Percentiles rank a stretch among this genome's conserved stretches.
Evolutionary conservation across 2,888 invertebrate genomes (phyloP).

Genomic region (Coecobrya sp.): DNA sequence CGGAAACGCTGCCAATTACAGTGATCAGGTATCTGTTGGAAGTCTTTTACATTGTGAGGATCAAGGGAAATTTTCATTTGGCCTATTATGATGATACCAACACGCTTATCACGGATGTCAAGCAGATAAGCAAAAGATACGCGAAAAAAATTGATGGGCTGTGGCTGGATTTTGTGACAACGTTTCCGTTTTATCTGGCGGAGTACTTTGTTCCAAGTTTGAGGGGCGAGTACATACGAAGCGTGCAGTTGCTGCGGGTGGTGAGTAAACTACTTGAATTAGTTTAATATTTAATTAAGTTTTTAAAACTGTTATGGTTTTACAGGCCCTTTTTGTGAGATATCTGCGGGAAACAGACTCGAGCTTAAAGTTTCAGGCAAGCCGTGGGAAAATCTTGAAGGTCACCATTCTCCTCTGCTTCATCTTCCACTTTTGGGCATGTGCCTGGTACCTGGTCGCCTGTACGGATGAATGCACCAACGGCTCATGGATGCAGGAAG

Average conservation of each 20-base stretch:
- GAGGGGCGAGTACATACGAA: slow-evolving; percentile 72
- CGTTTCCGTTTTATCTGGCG: slow-evolving; percentile 81
- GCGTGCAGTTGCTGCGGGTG: slow-evolving; percentile 82
- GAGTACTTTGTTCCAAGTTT: not conserved
- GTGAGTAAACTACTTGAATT: too few relatives aligned
- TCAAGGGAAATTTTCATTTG: slow-evolving; percentile 84
- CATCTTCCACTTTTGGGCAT: slow-evolving; percentile 85
- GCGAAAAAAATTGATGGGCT: slow-evolving; percentile 75
- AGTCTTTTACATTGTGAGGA: slow-evolving; percentile 82
- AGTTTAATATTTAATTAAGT: too few relatives aligned
- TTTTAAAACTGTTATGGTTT: too few relatives aligned
- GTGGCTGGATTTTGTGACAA: slow-evolving; percentile 81
- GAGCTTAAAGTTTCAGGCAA: slow-evolving; percentile 83
- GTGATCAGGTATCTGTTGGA: slow-evolving; percentile 73
- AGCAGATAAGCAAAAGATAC: slow-evolving; percentile 80
- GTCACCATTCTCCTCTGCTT: slow-evolving; percentile 85
- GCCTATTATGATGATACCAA: slow-evolving; percentile 81
- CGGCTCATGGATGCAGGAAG: slow-evolving; percentile 79
- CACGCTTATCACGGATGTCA: slow-evolving; percentile 72
- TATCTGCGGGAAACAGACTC: slow-evolving; percentile 83
- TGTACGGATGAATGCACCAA: slow-evolving; percentile 79
- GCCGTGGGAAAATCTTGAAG: slow-evolving; percentile 83
- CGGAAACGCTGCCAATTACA: slow-evolving; percentile 46
- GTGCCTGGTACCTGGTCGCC: slow-evolving; percentile 85
- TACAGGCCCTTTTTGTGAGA: slow-evolving; percentile 83